These are phyloP conservation scores for Delichon dasypus DNA, from an alignment of 2,797 vertebrate species.

Conservation along the genomic window DNA sequence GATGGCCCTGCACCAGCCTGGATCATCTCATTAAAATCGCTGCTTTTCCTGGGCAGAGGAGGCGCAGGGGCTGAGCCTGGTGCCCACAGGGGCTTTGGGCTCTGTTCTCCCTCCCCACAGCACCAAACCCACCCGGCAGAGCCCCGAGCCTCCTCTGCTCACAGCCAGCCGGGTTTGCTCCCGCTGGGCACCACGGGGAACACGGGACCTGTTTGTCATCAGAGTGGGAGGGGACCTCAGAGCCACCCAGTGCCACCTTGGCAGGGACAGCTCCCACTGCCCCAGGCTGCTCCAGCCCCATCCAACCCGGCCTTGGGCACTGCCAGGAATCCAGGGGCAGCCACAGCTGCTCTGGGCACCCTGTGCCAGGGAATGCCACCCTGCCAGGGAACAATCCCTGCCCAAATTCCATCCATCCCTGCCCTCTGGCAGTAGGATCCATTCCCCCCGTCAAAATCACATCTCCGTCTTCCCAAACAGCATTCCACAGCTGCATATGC, in stretches of 20 bases:
- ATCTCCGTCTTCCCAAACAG: not conserved
- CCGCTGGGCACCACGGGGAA: not conserved
- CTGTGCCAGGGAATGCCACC: too few relatives aligned
- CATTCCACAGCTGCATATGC: rapidly evolving
- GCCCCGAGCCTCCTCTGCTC: rapidly evolving
- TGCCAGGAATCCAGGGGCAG: not conserved
- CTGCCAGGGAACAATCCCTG: too few relatives aligned
- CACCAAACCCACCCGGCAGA: rapidly evolving
- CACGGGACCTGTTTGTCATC: rapidly evolving
- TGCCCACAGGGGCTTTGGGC: not conserved
- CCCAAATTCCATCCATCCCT: too few relatives aligned
- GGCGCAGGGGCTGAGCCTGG: not conserved
- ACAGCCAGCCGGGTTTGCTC: too few relatives aligned
- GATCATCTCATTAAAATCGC: not conserved
- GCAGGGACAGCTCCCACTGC: not conserved
- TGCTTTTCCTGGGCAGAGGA: rapidly evolving
- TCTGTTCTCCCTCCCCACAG: not conserved
- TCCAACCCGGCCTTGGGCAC: not conserved
- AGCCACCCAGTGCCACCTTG: rapidly evolving
- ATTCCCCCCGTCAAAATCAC: rapidly evolving
- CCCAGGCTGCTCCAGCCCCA: not conserved
- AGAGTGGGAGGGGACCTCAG: too few relatives aligned
- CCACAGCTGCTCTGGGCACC: too few relatives aligned
- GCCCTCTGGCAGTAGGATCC: rapidly evolving
- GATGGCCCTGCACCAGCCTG: not conserved